Evolutionary conservation across 2,888 invertebrate species (phyloP), one percentile per base, ranked within the genome.

Genomic region (Drosophila emarginata): DNA sequence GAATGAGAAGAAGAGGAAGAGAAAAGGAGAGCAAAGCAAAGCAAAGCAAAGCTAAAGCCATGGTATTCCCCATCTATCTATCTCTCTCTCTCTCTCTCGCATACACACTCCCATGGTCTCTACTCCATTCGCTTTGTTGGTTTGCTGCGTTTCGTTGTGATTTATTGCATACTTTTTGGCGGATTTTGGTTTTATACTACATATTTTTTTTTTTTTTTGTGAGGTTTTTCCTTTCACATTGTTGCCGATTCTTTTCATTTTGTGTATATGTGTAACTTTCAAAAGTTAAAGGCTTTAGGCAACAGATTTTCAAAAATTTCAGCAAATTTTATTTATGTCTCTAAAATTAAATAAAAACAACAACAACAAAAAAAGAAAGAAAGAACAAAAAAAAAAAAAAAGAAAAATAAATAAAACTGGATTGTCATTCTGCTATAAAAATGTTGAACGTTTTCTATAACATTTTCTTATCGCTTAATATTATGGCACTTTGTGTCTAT

Each of bases 111-210:
- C n/a, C n/a, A 26, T 5, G 26, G 2, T 23, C 28, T 28, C 9
- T 32, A 32, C 37, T 23, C 37, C 51, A 9, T 14, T 15, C 28
- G 21, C 26, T 59, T 26, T 28, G 18, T 59, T 59, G 26, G 15
- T 15, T 28, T 60, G 57, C 62, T 74, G 64, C 67, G 73, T 64
- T 56, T 77, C 65, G 72, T 79, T 73, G 71, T 82, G 80, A 80
- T 80, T 80, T 80, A 80, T 80, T 80, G 80, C 80, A 75, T 79
- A 79, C 80, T 82, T 74, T 75, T 80, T 72, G 73, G 82, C 75
- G 80, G 76, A 78, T 80, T 80, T 75, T 64, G 75, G 69, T 78
- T 80, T 69, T 80, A 72, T 78, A 72, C 76, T 45, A 67, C 74
- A 54, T 61, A 45, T 45, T 45, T 45, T 45, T 39, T n/a, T 64